These are phyloP conservation scores for Pagrus major DNA, from an alignment of 2,113 vertebrate species.

Conservation along the genomic window DNA sequence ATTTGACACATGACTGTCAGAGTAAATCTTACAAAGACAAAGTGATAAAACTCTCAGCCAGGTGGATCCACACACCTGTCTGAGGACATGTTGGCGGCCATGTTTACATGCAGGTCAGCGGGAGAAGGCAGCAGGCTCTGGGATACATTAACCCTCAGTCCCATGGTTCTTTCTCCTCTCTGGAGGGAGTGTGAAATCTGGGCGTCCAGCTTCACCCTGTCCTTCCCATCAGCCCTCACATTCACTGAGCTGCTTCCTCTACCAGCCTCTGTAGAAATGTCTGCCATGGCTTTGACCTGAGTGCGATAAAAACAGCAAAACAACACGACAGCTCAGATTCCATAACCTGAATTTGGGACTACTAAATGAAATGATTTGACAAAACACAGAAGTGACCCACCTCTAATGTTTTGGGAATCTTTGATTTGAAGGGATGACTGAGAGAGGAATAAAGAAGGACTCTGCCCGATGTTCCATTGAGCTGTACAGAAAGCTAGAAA, in stretches of 20 bases:
- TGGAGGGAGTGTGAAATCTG: constrained; percentile 69
- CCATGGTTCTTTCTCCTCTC: constrained; percentile 55
- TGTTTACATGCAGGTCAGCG: constrained; percentile 72
- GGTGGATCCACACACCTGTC: constrained; percentile 80
- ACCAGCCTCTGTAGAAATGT: constrained; percentile 48
- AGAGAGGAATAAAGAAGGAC: constrained; percentile 72
- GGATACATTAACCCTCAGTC: constrained; percentile 74
- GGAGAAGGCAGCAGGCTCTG: constrained; percentile 79
- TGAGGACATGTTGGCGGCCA: constrained; percentile 81
- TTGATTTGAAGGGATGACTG: constrained; percentile 73
- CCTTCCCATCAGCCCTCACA: constrained; percentile 76
- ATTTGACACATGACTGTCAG: background rate
- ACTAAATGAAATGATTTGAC: background rate
- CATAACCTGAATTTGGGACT: background rate
- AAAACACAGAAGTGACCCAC: constrained; percentile 50
- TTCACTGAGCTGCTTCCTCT: constrained; percentile 76
- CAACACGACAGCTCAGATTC: background rate
- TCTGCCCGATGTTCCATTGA: constrained; percentile 76
- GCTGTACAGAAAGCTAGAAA: constrained; percentile 72
- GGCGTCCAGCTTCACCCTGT: constrained; percentile 76
- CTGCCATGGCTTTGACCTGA: constrained; percentile 80
- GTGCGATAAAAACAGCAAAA: constrained; percentile 4
- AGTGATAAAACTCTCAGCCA: background rate
- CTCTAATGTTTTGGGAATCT: constrained; percentile 78
- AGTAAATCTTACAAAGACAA: background rate